These are phyloP conservation scores for Metallyticus violacea DNA, from an alignment of 2,888 invertebrate species.

Conservation along the genomic window DNA sequence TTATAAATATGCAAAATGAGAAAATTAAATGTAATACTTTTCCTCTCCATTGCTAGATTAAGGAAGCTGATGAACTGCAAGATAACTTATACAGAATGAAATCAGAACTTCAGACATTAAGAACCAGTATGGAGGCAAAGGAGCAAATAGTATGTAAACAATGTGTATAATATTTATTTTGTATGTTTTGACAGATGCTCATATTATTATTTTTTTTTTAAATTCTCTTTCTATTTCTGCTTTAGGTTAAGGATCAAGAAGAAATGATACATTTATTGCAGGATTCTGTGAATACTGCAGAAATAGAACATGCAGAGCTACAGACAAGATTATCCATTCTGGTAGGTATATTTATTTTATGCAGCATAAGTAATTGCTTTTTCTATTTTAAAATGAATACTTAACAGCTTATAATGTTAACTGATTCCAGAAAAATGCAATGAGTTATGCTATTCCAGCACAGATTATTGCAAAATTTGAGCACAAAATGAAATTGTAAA, in stretches of 20 bases:
- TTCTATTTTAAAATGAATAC: no score
- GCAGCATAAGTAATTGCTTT: no score
- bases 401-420: no score
- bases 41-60: neutral
- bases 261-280: neutral
- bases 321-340: neutral
- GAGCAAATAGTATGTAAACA: neutral
- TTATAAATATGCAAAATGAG: neutral
- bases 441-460: no score
- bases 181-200: neutral
- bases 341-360: no score
- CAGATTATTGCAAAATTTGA: no score
- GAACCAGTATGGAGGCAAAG: neutral
- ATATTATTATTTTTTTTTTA: neutral
- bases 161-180: neutral
- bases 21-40: neutral
- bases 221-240: neutral
- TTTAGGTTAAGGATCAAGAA: neutral
- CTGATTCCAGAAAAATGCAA: no score
- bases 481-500: no score
- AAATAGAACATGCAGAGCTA: neutral
- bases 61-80: neutral
- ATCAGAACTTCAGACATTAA: neutral
- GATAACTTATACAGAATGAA: neutral
- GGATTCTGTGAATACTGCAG: constrained; percentile 6